These are phyloP conservation scores for Pandemis corylana DNA, from an alignment of 2,888 invertebrate genomes.

Conservation along the genomic window DNA sequence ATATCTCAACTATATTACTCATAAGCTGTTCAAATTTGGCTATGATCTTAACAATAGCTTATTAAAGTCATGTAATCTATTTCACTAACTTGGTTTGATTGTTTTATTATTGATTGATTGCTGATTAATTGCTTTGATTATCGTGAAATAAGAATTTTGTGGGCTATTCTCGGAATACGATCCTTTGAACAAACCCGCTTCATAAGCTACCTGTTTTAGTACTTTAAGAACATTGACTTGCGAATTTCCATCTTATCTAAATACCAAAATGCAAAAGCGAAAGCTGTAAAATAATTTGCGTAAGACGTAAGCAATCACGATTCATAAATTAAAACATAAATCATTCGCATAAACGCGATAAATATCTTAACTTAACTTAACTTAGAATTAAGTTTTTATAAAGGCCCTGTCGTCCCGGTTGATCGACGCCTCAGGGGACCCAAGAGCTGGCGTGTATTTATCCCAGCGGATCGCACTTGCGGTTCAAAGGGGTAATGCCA, in stretches of 20 bases:
- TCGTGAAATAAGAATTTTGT: not conserved
- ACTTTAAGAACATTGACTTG: not conserved
- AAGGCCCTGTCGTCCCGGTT: too few species aligned
- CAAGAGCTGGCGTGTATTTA: too few species aligned
- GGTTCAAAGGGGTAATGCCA: too few species aligned
- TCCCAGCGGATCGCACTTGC: too few species aligned
- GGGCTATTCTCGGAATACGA: not conserved
- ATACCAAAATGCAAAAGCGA: not conserved
- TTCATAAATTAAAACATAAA: too few species aligned
- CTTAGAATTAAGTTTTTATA: too few species aligned
- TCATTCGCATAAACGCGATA: too few species aligned
- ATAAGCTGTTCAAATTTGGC: not conserved
- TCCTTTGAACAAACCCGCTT: not conserved
- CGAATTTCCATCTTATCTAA: not conserved
- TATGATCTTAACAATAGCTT: not conserved
- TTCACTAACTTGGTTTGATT: not conserved
- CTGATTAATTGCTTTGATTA: not conserved
- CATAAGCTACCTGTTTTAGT: not conserved
- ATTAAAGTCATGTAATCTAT: not conserved
- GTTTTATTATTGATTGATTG: constrained; percentile 1
- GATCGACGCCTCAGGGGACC: too few species aligned
- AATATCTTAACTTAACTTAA: too few species aligned
- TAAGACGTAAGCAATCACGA: too few species aligned
- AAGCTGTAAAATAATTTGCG: too few species aligned
- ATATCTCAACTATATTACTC: not conserved